Evolutionary conservation across 2,797 vertebrate species (phyloP).

Genomic region (Rhabdophis nuchalis): DNA sequence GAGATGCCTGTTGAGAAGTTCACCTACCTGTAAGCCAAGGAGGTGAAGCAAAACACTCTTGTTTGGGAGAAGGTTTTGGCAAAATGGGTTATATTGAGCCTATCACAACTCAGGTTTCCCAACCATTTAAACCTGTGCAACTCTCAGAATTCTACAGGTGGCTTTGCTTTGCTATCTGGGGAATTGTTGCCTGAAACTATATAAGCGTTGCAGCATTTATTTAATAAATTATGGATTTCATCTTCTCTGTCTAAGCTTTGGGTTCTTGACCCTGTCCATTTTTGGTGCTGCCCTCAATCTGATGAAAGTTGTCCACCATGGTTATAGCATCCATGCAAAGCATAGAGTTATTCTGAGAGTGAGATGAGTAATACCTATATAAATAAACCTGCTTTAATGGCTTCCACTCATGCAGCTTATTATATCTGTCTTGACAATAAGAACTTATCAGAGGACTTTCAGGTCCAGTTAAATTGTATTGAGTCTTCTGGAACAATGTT

Average conservation of each 20-base stretch:
- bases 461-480: not conserved
- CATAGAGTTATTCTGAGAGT: not conserved
- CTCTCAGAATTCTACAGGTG: too few species aligned
- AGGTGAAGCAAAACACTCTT: not conserved
- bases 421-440: not conserved
- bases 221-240: not conserved
- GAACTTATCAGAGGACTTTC: not conserved
- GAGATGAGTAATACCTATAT: not conserved
- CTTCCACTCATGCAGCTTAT: not conserved
- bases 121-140: too few species aligned
- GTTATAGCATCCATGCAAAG: not conserved
- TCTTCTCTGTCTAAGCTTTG: not conserved
- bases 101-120: too few species aligned
- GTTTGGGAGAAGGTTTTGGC: not conserved
- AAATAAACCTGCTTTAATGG: not conserved
- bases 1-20: not conserved
- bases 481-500: too few species aligned
- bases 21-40: not conserved
- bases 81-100: not conserved
- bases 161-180: not conserved
- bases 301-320: not conserved
- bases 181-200: not conserved
- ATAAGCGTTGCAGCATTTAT: not conserved
- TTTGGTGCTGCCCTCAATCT: not conserved
- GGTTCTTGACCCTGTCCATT: not conserved